phyloP scores from a whole-genome alignment of 2,888 invertebrate species.

The Drosophila rellima region DNA sequence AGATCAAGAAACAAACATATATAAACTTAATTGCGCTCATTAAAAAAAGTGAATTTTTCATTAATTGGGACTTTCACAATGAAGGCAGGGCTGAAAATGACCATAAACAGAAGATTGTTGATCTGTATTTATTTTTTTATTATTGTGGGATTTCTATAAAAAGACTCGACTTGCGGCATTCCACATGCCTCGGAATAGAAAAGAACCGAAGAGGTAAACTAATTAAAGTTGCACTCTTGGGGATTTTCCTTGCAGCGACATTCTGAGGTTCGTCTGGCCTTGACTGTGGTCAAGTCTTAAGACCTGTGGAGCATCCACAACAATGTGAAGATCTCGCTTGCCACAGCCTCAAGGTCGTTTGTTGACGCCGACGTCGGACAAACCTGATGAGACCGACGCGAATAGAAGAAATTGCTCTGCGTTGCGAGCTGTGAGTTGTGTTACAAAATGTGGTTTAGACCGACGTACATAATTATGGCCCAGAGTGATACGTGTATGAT shows the following conservation, averaged over 20 bases:
- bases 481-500: constrained; percentile 29
- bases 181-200: constrained; percentile 40
- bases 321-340: constrained; percentile 22
- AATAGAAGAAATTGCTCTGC: constrained; percentile 50
- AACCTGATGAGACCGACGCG: constrained; percentile 29
- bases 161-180: constrained; percentile 55
- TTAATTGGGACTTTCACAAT: constrained; percentile 48
- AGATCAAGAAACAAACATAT: constrained; percentile 18
- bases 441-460: constrained; percentile 41
- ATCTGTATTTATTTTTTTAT: not conserved
- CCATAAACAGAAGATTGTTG: constrained; percentile 6
- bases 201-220: constrained; percentile 32
- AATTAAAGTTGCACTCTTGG: constrained; percentile 40
- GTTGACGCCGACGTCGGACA: constrained; percentile 36
- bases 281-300: constrained; percentile 54
- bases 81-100: not conserved
- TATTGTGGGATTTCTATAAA: constrained; percentile 28
- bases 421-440: constrained; percentile 5
- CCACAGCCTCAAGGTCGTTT: constrained; percentile 46
- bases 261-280: constrained; percentile 47
- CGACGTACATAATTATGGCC: constrained; percentile 47
- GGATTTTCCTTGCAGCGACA: constrained; percentile 21
- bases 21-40: constrained; percentile 50
- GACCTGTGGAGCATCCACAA: constrained; percentile 7
- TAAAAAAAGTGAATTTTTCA: constrained; percentile 19